These are phyloP conservation scores for Micrasema minimum DNA, from an alignment of 1,140 invertebrate species.

Conservation along the genomic window DNA sequence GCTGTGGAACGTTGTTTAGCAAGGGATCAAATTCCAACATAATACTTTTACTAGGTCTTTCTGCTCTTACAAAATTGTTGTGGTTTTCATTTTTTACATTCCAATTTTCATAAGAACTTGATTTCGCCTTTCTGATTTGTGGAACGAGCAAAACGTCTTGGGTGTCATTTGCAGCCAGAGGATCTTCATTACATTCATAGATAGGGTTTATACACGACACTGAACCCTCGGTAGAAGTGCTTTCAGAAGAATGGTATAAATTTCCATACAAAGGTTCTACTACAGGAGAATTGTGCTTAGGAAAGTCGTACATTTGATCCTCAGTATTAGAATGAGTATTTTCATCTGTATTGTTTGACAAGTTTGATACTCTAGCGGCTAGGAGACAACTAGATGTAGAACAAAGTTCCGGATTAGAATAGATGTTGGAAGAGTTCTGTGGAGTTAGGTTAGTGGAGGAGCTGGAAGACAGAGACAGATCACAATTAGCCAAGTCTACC, in stretches of 20 bases:
- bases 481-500: background rate
- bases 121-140: background rate
- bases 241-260: background rate
- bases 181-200: background rate
- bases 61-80: background rate
- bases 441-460: no score
- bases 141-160: background rate
- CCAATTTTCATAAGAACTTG: constrained; percentile 25
- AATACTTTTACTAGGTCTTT: constrained; percentile 23
- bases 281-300: background rate
- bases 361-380: no score
- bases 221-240: background rate
- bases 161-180: background rate
- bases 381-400: no score
- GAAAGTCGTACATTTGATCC: background rate
- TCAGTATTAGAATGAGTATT: background rate
- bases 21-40: constrained; percentile 40
- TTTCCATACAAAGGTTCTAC: no score
- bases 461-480: no score
- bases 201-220: background rate
- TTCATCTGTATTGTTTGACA: no score
- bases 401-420: no score
- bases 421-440: no score
- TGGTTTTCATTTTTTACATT: background rate
- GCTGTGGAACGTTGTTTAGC: no score